Evolutionary conservation across 2,113 vertebrate genomes (phyloP).

Genomic region (Hylia prasina): DNA sequence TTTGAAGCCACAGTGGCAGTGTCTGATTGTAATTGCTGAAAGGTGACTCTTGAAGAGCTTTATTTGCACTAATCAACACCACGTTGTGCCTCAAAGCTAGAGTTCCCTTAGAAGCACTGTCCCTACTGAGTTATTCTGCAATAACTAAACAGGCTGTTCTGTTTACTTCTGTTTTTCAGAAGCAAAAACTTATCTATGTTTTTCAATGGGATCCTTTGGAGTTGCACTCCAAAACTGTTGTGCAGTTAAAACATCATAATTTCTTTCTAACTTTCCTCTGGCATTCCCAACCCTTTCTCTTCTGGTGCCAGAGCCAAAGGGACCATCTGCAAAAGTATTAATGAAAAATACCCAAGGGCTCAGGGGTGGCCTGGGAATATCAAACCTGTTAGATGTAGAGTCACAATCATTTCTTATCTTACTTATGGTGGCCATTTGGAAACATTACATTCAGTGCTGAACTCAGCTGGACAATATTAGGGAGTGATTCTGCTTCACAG

Average conservation of each 20-base stretch:
- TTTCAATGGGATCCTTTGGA: constrained; percentile 34
- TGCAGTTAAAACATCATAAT: background rate
- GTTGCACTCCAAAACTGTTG: background rate
- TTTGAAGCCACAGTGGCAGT: constrained; percentile 52
- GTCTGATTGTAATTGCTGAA: constrained; percentile 72
- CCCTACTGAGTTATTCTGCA: constrained; percentile 40
- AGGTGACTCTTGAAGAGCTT: constrained; percentile 59
- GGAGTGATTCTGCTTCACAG: background rate
- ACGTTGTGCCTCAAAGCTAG: constrained; percentile 69
- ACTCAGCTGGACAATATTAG: background rate
- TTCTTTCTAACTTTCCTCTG: background rate
- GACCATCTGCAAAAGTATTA: background rate
- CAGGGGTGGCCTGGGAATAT: background rate
- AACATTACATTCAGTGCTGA: background rate
- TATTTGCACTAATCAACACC: constrained; percentile 75
- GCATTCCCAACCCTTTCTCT: background rate
- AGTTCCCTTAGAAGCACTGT: constrained; percentile 44
- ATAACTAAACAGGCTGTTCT: constrained; percentile 10
- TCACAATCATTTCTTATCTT: background rate
- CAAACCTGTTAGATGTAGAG: background rate
- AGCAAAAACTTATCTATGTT: background rate
- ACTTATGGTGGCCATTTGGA: background rate
- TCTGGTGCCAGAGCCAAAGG: background rate
- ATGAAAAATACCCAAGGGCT: background rate
- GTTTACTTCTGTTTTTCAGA: constrained; percentile 28